phyloP scores from a whole-genome alignment of 2,797 vertebrate genomes.

The Astyanax mexicanus region DNA sequence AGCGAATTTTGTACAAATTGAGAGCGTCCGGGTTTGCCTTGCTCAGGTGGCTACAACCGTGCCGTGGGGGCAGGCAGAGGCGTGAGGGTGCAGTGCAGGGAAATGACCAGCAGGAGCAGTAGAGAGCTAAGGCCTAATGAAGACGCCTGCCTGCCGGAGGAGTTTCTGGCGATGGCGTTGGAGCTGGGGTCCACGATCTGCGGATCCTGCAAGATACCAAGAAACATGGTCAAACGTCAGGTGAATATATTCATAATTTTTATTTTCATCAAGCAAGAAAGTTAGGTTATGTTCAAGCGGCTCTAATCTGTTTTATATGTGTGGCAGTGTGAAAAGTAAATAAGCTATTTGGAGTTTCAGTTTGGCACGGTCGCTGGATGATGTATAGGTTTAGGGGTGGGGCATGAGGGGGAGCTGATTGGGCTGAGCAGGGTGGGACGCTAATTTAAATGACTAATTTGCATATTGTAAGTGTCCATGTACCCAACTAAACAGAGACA shows the following conservation, averaged over 20 bases:
- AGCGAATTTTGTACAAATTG: slow-evolving; percentile 76
- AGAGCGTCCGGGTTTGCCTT: slow-evolving; percentile 66
- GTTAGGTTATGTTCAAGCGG: too few species aligned
- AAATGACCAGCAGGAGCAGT: slow-evolving; percentile 72
- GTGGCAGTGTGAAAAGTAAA: too few species aligned
- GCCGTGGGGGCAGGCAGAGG: slow-evolving; percentile 23
- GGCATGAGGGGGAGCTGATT: too few species aligned
- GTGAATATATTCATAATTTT: background rate
- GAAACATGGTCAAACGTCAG: slow-evolving; percentile 15
- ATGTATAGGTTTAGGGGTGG: too few species aligned
- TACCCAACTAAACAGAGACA: too few species aligned
- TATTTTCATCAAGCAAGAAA: background rate
- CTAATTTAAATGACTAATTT: too few species aligned
- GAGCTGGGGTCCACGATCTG: slow-evolving; percentile 74
- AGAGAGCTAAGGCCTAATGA: slow-evolving; percentile 50
- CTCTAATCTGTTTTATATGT: too few species aligned
- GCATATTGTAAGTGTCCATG: too few species aligned
- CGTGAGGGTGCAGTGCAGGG: slow-evolving; percentile 68
- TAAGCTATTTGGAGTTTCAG: too few species aligned
- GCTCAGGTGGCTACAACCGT: slow-evolving; percentile 71
- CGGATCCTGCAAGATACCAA: slow-evolving; percentile 67
- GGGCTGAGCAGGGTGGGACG: too few species aligned
- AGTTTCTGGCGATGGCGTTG: slow-evolving; percentile 73
- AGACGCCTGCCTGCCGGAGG: slow-evolving; percentile 53
- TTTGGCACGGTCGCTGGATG: too few species aligned